A percentile compares a stretch with the other conserved stretches of the same genome.
Conservation (phyloP, 2,113 vertebrate species). For the Syngnathus typhle region DNA sequence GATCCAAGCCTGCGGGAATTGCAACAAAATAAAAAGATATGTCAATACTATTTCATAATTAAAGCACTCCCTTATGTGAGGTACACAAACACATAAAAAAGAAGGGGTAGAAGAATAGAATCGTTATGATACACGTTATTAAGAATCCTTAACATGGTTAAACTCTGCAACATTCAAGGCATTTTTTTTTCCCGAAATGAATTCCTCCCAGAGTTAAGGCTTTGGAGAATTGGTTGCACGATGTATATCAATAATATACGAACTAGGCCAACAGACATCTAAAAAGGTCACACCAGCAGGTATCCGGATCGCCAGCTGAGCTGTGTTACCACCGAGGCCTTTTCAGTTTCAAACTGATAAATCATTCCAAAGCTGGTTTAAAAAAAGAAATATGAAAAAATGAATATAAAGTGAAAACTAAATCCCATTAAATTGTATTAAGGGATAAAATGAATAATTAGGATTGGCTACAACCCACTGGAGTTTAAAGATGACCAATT, state of each 20-base stretch:
- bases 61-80: no score
- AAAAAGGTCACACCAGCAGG: slow-evolving; percentile 1
- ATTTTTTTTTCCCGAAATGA: slow-evolving; percentile 2
- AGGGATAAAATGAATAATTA: background rate
- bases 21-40: background rate
- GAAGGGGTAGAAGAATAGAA: no score
- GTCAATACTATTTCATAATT: no score
- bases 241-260: background rate
- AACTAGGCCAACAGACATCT: slow-evolving; percentile 1
- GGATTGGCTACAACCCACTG: background rate
- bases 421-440: background rate
- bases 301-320: background rate
- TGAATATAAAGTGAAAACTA: background rate
- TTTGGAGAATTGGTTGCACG: background rate
- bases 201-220: background rate
- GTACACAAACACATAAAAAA: no score
- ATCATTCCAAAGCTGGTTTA: background rate
- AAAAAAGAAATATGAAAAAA: background rate
- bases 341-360: background rate
- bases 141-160: no score
- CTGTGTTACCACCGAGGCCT: background rate
- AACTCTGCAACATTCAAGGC: background rate
- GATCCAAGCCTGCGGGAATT: background rate
- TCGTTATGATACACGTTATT: no score
- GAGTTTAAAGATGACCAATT: background rate